Conservation (phyloP, 1,140 invertebrate genomes). For the Macrobrachium rosenbergii region DNA sequence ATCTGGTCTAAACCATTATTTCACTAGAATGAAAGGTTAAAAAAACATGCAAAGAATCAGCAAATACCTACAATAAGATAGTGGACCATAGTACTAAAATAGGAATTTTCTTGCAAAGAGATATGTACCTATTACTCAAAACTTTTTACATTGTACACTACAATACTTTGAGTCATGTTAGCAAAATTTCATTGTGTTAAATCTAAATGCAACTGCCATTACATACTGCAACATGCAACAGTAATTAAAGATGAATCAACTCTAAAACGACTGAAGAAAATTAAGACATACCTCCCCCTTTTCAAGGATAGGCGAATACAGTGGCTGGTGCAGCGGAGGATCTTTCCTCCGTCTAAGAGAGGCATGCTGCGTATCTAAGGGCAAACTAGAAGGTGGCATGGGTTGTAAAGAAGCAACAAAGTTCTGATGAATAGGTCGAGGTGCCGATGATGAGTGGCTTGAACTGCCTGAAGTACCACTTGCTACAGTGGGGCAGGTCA, state of each 20-base stretch:
- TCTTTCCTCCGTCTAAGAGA: slow-evolving; percentile 74
- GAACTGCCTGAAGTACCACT: slow-evolving; percentile 6
- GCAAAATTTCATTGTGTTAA: too few species aligned
- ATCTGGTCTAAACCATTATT: too few species aligned
- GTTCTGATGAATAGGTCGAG: slow-evolving; percentile 2
- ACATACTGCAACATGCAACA: neutral
- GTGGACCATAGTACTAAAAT: too few species aligned
- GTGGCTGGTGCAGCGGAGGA: slow-evolving; percentile 68
- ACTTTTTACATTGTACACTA: too few species aligned
- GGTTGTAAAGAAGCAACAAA: slow-evolving; percentile 65
- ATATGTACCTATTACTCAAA: too few species aligned
- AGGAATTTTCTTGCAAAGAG: too few species aligned
- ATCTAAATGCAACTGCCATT: too few species aligned
- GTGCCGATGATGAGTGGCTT: slow-evolving; percentile 68
- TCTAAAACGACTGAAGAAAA: neutral
- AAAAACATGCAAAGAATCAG: too few species aligned
- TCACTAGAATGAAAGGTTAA: too few species aligned
- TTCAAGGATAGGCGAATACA: slow-evolving; percentile 73
- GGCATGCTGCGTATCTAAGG: slow-evolving; percentile 74
- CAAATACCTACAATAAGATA: too few species aligned
- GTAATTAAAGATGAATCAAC: neutral
- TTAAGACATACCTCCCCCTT: slow-evolving; percentile 70
- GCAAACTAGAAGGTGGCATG: slow-evolving; percentile 69
- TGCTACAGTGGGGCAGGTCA: neutral
- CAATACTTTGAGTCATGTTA: too few species aligned